phyloP scores from a whole-genome alignment of 2,888 invertebrate genomes.

The Helicoverpa assulta region DNA sequence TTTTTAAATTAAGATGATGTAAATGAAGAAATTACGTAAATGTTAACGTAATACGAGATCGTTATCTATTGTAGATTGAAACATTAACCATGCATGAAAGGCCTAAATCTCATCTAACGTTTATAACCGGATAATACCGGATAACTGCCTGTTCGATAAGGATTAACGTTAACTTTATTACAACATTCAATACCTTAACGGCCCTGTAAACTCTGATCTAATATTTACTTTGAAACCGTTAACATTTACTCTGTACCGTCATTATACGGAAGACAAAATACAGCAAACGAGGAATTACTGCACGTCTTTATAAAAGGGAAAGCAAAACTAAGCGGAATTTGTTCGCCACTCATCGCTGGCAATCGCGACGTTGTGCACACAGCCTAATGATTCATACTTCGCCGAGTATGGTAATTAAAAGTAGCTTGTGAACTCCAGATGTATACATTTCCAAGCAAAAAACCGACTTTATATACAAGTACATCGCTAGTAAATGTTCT shows the following conservation, averaged over 20 bases:
- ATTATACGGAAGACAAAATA: conserved; percentile 43
- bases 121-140: conserved; percentile 59
- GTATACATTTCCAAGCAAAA: conserved; percentile 50
- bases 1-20: neutral
- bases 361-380: conserved; percentile 29
- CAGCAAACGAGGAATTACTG: conserved; percentile 24
- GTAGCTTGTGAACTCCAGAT: conserved; percentile 51
- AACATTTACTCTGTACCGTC: conserved; percentile 31
- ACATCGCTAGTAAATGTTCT: conserved; percentile 39
- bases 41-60: conserved; percentile 34
- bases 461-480: conserved; percentile 26
- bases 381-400: conserved; percentile 55
- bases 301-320: conserved; percentile 28
- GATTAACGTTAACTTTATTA: conserved; percentile 64
- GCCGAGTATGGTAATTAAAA: conserved; percentile 63
- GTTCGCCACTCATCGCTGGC: conserved; percentile 45
- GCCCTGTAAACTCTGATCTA: conserved; percentile 40
- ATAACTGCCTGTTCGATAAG: conserved; percentile 63
- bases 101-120: conserved; percentile 57
- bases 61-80: conserved; percentile 49
- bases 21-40: conserved; percentile 4
- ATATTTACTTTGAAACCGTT: conserved; percentile 43
- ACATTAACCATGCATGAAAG: conserved; percentile 55
- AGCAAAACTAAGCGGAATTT: conserved; percentile 31
- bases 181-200: conserved; percentile 54